Evolutionary conservation across 2,888 invertebrate species (phyloP), one percentile per base, ranked within the genome.

Genomic region (Aleiodes leptofemur): DNA sequence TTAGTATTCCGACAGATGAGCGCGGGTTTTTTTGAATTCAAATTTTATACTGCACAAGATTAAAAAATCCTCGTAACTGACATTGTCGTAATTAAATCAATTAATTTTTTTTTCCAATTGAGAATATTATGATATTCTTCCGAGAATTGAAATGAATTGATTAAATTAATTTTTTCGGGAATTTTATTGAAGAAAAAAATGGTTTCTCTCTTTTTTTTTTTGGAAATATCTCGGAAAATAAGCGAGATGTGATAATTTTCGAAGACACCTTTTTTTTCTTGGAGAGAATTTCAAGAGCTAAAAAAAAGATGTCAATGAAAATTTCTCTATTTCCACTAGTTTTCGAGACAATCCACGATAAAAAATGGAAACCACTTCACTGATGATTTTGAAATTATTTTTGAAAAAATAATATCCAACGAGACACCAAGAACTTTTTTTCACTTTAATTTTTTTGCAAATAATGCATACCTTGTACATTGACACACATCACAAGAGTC

Each of bases 401-500:
- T 69, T 29, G 53, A 38, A 55, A 29, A 38, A 55, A 29, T 50
- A 31, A 50, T 56, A 56, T 55, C 16, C 8, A 11, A n/a, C n/a
- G 6, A 0, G 38, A 8, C 43, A 43, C 43, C 4, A 56, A 1
- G 23, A 56, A 64, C 64, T 64, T 38, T 64, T 38, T 23, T 23
- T 23, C 64, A 64, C 64, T 61, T 38, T 4, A 48, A 64, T 64
- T 64, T 68, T 64, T 64, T 68, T 56, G 72, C 43, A 66, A 74
- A 53, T 75, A 70, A 79, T 78, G 78, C 78, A 82, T 90, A 90
- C 90, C 90, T 90, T 82, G 90, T 88, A 84, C 89, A 90, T 78
- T 90, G 88, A 81, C 88, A 90, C 80, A 88, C 86, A 77, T 90
- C 90, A 83, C 90, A 90, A 57, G 88, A 85, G 74, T 88, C 88